These are phyloP conservation scores for Neosilurus mollespiculum DNA, from an alignment of 2,797 vertebrate genomes.

Conservation along the genomic window DNA sequence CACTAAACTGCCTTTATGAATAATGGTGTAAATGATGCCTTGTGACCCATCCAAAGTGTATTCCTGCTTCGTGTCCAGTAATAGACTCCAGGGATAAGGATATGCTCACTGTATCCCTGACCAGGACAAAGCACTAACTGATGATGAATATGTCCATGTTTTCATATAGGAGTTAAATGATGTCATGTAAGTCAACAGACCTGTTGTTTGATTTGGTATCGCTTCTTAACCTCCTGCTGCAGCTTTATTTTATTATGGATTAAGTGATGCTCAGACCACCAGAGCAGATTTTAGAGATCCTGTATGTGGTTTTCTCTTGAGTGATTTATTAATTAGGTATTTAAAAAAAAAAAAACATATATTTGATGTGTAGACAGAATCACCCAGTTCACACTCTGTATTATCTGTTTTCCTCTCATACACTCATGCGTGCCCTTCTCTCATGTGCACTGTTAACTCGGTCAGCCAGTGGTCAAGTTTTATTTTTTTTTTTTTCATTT, in stretches of 20 bases:
- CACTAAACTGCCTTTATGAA: not conserved
- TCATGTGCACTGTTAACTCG: not conserved
- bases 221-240: constrained; percentile 11
- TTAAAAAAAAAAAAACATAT: not conserved
- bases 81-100: not conserved
- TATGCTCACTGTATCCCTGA: not conserved
- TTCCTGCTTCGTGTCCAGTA: not conserved
- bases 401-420: not conserved
- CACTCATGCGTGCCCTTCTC: not conserved
- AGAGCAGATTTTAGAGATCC: constrained; percentile 11
- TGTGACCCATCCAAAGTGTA: not conserved
- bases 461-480: no score
- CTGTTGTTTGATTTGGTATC: constrained; percentile 16
- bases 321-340: not conserved
- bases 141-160: not conserved
- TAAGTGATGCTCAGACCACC: constrained; percentile 26
- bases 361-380: not conserved
- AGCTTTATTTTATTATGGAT: constrained; percentile 23
- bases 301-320: constrained; percentile 31
- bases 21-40: not conserved
- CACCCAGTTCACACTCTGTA: not conserved
- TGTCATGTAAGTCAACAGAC: constrained; percentile 8
- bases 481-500: no score
- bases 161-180: constrained; percentile 20
- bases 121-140: not conserved